Base-by-base conservation (phyloP, 2,113 vertebrate genomes). In the Fukomys damarensis region DNA sequence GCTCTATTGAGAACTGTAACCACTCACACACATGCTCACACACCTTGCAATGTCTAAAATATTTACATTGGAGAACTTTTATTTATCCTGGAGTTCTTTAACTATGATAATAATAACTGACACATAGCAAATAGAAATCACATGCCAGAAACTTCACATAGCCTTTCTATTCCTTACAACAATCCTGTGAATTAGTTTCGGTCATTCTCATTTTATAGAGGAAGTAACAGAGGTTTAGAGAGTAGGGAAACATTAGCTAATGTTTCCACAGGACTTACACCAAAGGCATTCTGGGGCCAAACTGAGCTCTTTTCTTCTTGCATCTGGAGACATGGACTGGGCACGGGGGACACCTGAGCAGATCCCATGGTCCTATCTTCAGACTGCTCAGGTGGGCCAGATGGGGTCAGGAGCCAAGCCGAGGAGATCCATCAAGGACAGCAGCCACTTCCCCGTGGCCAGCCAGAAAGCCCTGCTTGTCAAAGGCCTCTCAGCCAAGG, bases 1-100 rank as follows among this genome's bases (percentile, higher is more conserved):
- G 59, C 54, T 58, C 9, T 17, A 2, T 9, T 41, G 49, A 65
- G n/a, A 84, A 84, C 52, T 30, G 26, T 12, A 70, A 14, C 13
- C 6, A 16, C 54, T 32, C 46, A 38, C 8, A n/a, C 56, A 52
- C 49, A 38, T 5, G n/a, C 68, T 63, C 30, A 59, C 30, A 41
- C 43, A 89, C 59, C 56, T 59, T 28, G 4, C 13, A 16, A 35
- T 77, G 38, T 59, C 74, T 86, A 38, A 65, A 35, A 72, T 94
- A 61, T 89, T 91, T 66, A 86, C 56, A 59, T 30, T 83, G 89
- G 89, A 92, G 54, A 35, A 7, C 56, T 38, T 93, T 79, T 92
- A 49, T 81, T 95, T 86, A 72, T 11, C 7, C 8, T 84, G 81
- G 94, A 86, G 61, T 79, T 28, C 66, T 46, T 90, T 86, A 46